Base-by-base conservation (phyloP, 1,140 invertebrate species). In the Zaprionus taronus region DNA sequence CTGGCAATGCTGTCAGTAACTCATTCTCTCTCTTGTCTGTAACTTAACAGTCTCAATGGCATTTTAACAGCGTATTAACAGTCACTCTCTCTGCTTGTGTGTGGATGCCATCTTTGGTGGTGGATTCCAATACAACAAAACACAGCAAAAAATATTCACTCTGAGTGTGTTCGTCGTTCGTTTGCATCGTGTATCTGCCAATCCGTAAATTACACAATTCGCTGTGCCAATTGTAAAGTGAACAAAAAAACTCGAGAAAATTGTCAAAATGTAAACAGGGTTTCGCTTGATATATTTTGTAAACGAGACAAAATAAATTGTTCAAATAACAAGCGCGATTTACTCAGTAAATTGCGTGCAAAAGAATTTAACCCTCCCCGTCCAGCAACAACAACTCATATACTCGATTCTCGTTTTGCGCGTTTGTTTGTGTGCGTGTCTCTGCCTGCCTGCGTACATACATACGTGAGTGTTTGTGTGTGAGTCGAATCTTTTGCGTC, bases 131-230 rank as follows among this genome's bases (percentile, higher is more conserved):
- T 77, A 77, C 83, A 81, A 81, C 81, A 85, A 79, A 36, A 56
- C 47, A 22, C 61, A 77, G 56, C 62, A 34, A 11, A 11, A 70
- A 77, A 75, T 83, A 79, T 85, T 87, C 71, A 79, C 57, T 81
- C 72, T 53, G 58, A 61, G 70, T 65, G 49, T 72, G 47, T 24
- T 67, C 62, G 72, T 77, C 64, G 41, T 47, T 71, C 69, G 53
- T 66, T 68, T 70, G 53, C 53, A 58, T 79, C 73, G 77, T 80
- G 84, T 87, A 89, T 86, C 83, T 82, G 76, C 68, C 61, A 81
- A 85, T 85, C 76, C 68, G 83, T 83, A 80, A 76, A 84, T 87
- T 90, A 84, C 81, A 87, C 85, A 89, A 87, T 90, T 87, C 60
- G 17, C 31, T 56, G 69, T 84, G 85, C 81, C 69, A 84, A 90